phyloP scores from a whole-genome alignment of 35 echinoderm and acorn worm genomes.

The Apostichopus californicus region DNA sequence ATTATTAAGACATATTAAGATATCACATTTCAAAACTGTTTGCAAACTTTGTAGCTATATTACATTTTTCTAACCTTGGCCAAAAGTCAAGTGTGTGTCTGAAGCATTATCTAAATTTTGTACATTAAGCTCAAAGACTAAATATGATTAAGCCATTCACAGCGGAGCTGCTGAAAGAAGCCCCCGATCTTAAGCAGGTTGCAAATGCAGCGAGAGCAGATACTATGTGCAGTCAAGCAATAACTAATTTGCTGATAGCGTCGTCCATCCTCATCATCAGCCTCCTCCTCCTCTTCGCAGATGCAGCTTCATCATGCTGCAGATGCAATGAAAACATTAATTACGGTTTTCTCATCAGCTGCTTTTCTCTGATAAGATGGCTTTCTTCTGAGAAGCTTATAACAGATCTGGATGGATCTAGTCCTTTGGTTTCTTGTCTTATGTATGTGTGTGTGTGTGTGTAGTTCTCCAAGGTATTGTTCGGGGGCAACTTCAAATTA shows the following conservation, averaged over 20 bases:
- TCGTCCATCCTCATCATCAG: neutral
- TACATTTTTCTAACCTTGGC: too few relatives aligned
- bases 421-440: neutral
- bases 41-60: too few relatives aligned
- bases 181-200: neutral
- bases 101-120: neutral
- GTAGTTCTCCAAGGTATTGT: neutral
- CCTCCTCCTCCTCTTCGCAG: neutral
- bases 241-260: conserved; percentile 31
- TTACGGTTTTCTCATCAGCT: conserved; percentile 24
- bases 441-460: neutral
- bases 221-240: neutral
- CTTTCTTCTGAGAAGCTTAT: neutral
- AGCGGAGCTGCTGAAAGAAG: neutral
- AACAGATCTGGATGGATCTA: neutral
- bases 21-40: too few relatives aligned
- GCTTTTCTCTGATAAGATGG: neutral
- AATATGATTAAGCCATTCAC: conserved; percentile 1
- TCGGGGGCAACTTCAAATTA: neutral
- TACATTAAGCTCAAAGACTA: neutral
- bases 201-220: neutral
- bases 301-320: neutral
- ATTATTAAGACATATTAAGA: too few relatives aligned
- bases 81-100: neutral
- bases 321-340: conserved; percentile 36